Evolutionary conservation across 2,797 vertebrate species (phyloP).

Genomic region (Xenentodon cancila): DNA sequence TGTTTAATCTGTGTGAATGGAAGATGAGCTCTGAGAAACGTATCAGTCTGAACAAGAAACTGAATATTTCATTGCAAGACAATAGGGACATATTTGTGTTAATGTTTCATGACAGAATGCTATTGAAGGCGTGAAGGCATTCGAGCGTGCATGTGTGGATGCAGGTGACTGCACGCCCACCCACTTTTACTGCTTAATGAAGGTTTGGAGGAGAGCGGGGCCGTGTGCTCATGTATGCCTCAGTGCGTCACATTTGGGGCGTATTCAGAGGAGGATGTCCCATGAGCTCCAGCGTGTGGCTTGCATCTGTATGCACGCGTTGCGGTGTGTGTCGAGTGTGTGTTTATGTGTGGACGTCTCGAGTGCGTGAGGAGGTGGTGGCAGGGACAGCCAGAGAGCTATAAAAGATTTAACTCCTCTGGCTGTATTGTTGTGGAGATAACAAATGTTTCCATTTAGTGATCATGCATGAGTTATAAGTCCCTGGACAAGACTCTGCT

Average conservation of each 20-base stretch:
- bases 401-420: constrained; percentile 73
- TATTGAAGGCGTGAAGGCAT: constrained; percentile 46
- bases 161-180: constrained; percentile 10
- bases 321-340: constrained; percentile 8
- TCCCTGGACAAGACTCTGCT: constrained; percentile 53
- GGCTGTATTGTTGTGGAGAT: constrained; percentile 70
- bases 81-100: constrained; percentile 59
- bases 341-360: constrained; percentile 18
- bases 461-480: constrained; percentile 77
- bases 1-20: constrained; percentile 48
- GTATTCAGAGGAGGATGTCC: constrained; percentile 66
- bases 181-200: constrained; percentile 64
- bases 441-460: constrained; percentile 77
- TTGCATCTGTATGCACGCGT: constrained; percentile 31
- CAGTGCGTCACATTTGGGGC: constrained; percentile 44
- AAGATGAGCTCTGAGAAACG: constrained; percentile 48
- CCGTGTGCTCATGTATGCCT: constrained; percentile 63
- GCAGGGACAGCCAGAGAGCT: constrained; percentile 29
- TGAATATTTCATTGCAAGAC: constrained; percentile 67
- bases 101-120: constrained; percentile 67
- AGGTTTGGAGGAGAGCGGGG: constrained; percentile 47
- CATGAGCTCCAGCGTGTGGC: constrained; percentile 60
- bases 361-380: constrained; percentile 12
- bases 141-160: not conserved
- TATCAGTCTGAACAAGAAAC: constrained; percentile 60